Percentiles rank a stretch among this genome's conserved stretches.
phyloP scores from a whole-genome alignment of 2,113 vertebrate species.

The Felis chaus region DNA sequence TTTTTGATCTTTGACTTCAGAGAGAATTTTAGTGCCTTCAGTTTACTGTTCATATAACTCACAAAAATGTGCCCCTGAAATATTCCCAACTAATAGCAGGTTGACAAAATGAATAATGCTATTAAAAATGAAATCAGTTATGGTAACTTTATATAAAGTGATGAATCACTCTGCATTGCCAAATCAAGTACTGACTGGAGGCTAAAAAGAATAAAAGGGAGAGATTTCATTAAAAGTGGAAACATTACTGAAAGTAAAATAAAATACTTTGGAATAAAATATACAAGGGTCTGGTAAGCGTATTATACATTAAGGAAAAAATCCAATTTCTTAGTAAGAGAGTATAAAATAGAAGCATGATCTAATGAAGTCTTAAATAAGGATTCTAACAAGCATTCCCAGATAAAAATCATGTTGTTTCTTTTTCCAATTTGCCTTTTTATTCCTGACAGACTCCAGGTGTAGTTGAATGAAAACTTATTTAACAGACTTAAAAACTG shows the following conservation, averaged over 20 bases:
- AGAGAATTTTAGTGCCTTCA: constrained; percentile 61
- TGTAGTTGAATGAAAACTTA: constrained; percentile 32
- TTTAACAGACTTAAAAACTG: constrained; percentile 24
- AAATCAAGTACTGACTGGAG: constrained; percentile 59
- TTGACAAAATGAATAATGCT: constrained; percentile 65
- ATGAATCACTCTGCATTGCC: constrained; percentile 58
- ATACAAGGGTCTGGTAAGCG: constrained; percentile 58
- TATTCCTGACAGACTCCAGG: constrained; percentile 40
- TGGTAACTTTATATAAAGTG: constrained; percentile 52
- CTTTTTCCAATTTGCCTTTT: constrained; percentile 39
- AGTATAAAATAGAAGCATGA: constrained; percentile 65
- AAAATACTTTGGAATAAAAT: constrained; percentile 52
- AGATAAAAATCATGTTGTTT: constrained; percentile 66
- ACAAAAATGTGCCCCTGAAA: constrained; percentile 59
- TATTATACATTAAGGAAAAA: constrained; percentile 58
- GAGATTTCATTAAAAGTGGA: constrained; percentile 69
- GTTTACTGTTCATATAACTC: constrained; percentile 62
- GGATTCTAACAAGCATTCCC: constrained; percentile 65
- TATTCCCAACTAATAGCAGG: constrained; percentile 43
- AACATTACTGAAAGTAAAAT: constrained; percentile 74
- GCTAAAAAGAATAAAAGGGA: constrained; percentile 71
- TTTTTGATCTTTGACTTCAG: constrained; percentile 75
- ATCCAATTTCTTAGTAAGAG: constrained; percentile 61
- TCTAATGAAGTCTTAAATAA: constrained; percentile 62
- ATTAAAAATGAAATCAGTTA: constrained; percentile 70